Conservation (phyloP, 2,113 vertebrate species). For the Leptobrachium ailaonicum region DNA sequence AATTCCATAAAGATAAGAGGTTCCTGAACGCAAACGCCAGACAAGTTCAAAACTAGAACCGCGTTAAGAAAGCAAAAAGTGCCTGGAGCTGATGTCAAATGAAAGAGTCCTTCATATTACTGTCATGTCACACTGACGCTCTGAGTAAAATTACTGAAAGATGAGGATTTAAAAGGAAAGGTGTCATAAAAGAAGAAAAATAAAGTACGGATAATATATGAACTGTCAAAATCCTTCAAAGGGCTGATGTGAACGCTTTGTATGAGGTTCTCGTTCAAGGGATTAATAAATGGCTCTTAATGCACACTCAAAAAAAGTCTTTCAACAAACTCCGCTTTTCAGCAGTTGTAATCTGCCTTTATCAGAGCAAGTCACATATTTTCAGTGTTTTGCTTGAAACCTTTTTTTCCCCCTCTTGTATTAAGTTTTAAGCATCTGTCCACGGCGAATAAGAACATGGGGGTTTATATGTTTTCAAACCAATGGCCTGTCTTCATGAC, state of each 20-base stretch:
- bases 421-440: slow-evolving; percentile 1
- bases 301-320: not conserved
- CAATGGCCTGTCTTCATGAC: not conserved
- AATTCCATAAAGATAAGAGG: not conserved
- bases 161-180: slow-evolving; percentile 40
- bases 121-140: slow-evolving; percentile 26
- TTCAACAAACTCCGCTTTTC: slow-evolving; percentile 5
- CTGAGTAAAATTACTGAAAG: slow-evolving; percentile 32
- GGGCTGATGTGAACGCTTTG: not conserved
- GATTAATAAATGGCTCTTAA: slow-evolving; percentile 20
- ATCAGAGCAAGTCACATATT: not conserved
- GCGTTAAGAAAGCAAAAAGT: slow-evolving; percentile 28
- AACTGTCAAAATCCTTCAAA: slow-evolving; percentile 40
- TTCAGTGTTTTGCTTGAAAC: not conserved
- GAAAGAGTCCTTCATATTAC: slow-evolving; percentile 31
- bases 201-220: slow-evolving; percentile 7
- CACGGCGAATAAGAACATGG: not conserved
- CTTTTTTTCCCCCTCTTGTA: not conserved
- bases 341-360: not conserved
- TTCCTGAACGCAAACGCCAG: slow-evolving; percentile 8
- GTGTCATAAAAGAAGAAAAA: slow-evolving; percentile 16
- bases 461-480: not conserved
- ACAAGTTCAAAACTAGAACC: slow-evolving; percentile 13
- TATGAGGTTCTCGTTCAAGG: slow-evolving; percentile 7
- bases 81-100: slow-evolving; percentile 20